Evolutionary conservation across 64 coral and sea anemone species (phyloP).

Genomic region (Acropora yongei): DNA sequence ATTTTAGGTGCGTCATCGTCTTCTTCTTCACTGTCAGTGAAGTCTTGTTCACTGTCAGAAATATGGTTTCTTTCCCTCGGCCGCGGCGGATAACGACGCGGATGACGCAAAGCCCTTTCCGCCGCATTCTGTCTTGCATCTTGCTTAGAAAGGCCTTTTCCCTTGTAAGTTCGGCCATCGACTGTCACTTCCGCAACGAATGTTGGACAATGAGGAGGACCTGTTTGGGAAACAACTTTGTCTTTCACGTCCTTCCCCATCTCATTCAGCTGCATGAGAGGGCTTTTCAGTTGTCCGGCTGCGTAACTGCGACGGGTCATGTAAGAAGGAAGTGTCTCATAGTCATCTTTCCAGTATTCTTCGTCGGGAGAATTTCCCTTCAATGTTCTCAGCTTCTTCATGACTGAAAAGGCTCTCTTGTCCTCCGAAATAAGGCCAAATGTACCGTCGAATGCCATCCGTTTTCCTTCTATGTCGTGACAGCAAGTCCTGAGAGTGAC

Average conservation of each 20-base stretch:
- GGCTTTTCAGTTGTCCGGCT: slow-evolving; percentile 53
- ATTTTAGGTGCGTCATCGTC: no score
- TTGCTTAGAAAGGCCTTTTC: slow-evolving; percentile 79
- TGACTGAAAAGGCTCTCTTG: no score
- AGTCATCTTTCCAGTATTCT: not conserved
- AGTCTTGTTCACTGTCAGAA: no score
- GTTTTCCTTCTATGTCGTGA: no score
- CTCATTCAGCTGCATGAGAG: slow-evolving; percentile 85
- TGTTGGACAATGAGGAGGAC: slow-evolving; percentile 64
- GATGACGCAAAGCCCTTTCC: slow-evolving; percentile 50
- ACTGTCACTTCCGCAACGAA: slow-evolving; percentile 71
- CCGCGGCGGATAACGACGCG: not conserved
- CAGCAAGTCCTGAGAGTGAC: no score
- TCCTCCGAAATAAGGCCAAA: no score
- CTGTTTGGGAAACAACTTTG: slow-evolving; percentile 47
- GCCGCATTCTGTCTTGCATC: slow-evolving; percentile 85
- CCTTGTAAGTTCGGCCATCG: slow-evolving; percentile 71
- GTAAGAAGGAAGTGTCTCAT: not conserved
- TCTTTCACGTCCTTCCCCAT: slow-evolving; percentile 57
- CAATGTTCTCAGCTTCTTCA: no score
- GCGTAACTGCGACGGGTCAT: not conserved
- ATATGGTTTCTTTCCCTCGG: not conserved
- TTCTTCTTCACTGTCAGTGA: no score
- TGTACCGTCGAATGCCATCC: no score
- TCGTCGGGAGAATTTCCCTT: no score